Conservation (phyloP, 2,113 vertebrate genomes). For the Pteronura brasiliensis region DNA sequence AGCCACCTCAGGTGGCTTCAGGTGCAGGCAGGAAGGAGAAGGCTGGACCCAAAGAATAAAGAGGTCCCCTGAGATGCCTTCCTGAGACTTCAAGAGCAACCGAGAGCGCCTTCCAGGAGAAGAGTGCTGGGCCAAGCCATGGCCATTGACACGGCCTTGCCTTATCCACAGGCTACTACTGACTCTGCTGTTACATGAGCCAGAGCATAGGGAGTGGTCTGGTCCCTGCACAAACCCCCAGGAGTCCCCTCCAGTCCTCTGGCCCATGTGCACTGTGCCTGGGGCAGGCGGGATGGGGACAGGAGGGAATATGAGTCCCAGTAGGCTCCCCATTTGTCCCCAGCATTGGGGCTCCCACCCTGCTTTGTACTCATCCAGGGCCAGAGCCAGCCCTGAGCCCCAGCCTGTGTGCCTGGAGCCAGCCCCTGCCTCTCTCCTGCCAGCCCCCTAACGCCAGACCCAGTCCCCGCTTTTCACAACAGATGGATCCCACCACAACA, state of each 20-base stretch:
- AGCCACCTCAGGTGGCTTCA: not conserved
- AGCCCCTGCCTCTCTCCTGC: not conserved
- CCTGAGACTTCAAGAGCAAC: not conserved
- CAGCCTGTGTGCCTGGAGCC: not conserved
- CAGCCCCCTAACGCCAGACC: not conserved
- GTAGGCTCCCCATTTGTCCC: not conserved
- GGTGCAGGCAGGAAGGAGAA: not conserved
- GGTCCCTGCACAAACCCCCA: not conserved
- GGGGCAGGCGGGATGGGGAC: not conserved
- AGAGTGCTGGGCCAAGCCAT: not conserved
- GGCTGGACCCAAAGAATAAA: not conserved
- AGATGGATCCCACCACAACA: fast-evolving
- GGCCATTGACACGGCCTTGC: fast-evolving
- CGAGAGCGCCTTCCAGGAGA: not conserved
- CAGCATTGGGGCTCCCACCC: not conserved
- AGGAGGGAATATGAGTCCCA: fast-evolving
- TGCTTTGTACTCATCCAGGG: not conserved
- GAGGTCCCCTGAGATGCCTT: not conserved
- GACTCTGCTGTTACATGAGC: not conserved
- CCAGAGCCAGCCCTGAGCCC: not conserved
- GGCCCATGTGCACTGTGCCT: too few relatives aligned
- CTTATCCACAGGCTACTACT: too few relatives aligned
- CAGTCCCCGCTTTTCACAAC: not conserved
- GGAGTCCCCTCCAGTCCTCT: too few relatives aligned
- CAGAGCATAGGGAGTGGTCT: not conserved